Conservation (phyloP, 2,888 invertebrate species). For the Rotaria socialis region DNA sequence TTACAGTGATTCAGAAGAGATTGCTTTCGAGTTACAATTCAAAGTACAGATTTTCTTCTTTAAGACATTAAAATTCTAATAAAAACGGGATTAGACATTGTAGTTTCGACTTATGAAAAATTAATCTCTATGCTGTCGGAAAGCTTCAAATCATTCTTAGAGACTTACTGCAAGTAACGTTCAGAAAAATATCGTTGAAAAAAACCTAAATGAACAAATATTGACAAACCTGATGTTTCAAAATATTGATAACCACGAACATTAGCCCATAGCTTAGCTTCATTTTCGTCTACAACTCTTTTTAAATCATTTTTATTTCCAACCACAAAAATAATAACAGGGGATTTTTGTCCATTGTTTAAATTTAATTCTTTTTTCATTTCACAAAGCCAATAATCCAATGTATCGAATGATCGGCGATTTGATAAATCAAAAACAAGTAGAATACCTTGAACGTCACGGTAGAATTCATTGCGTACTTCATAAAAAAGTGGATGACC, state of each 20-base stretch:
- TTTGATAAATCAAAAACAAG: conserved; percentile 60
- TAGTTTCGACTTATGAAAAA: no score
- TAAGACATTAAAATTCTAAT: no score
- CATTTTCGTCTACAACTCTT: conserved; percentile 55
- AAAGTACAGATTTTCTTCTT: no score
- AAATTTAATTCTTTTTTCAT: conserved; percentile 56
- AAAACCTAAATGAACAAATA: no score
- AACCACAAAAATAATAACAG: conserved; percentile 53
- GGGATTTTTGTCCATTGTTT: conserved; percentile 50
- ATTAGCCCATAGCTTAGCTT: conserved; percentile 58
- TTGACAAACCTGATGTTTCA: conserved; percentile 56
- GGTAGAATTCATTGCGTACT: conserved; percentile 61
- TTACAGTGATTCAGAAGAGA: no score
- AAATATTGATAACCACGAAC: conserved; percentile 57
- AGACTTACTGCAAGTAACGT: no score
- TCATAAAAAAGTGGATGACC: conserved; percentile 57
- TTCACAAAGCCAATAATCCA: conserved; percentile 59
- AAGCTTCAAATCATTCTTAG: no score
- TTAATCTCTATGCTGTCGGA: no score
- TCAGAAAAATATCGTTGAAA: no score
- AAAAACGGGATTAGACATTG: no score
- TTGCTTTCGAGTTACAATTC: no score
- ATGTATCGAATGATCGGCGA: conserved; percentile 57
- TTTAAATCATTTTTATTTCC: conserved; percentile 56
- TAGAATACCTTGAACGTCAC: conserved; percentile 60